Percentiles rank a stretch among this genome's conserved stretches.
These are phyloP conservation scores for Luffia ferchaultella DNA, from an alignment of 2,888 invertebrate species.

Conservation along the genomic window DNA sequence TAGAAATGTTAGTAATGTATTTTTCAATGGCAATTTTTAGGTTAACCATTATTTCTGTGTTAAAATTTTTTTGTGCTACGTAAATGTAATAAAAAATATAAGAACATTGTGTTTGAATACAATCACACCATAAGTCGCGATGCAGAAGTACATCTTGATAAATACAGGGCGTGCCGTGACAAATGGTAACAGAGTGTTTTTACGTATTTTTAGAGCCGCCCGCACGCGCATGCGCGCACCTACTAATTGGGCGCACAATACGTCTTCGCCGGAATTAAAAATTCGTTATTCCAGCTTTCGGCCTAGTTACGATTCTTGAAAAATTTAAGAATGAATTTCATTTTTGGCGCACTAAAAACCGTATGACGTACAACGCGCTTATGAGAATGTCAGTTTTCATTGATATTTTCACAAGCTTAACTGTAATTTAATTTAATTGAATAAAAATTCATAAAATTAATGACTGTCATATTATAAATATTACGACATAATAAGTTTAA, in stretches of 20 bases:
- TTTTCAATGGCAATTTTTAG: no score
- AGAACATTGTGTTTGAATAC: no score
- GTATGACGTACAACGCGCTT: not conserved
- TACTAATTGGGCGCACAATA: conserved; percentile 61
- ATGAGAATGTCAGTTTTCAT: not conserved
- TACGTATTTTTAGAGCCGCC: conserved; percentile 53
- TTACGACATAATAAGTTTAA: no score
- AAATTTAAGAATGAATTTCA: not conserved
- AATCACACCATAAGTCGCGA: conserved; percentile 8
- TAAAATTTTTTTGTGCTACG: no score
- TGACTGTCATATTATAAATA: no score
- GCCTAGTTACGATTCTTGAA: not conserved
- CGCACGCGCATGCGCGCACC: conserved; percentile 23
- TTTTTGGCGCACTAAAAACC: not conserved
- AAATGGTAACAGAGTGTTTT: conserved; percentile 63
- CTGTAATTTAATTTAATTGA: no score
- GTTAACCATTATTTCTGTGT: no score
- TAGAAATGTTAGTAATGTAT: no score
- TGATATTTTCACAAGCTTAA: no score
- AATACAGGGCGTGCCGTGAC: conserved; percentile 58
- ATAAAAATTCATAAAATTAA: no score
- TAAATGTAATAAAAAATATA: no score
- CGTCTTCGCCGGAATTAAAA: conserved; percentile 10
- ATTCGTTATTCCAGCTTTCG: not conserved
- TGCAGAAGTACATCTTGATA: conserved; percentile 43